Conservation (phyloP, 2,888 invertebrate species). For the Catocala fraxini region DNA sequence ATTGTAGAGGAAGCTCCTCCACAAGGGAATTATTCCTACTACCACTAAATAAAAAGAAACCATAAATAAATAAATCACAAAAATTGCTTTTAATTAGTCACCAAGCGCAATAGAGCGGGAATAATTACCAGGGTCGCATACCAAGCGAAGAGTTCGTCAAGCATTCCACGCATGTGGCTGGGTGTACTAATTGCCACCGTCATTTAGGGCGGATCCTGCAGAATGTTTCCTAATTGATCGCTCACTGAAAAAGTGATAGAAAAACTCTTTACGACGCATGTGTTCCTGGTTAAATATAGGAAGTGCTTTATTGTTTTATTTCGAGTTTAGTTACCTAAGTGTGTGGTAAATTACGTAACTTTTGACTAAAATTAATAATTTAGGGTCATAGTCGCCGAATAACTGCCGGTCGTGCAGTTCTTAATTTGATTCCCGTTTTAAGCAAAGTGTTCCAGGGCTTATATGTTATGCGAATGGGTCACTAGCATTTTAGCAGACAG, state of each 20-base stretch:
- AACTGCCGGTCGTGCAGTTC: too few relatives aligned
- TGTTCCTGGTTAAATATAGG: slow-evolving; percentile 74
- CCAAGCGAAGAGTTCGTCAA: slow-evolving; percentile 62
- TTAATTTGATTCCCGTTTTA: too few relatives aligned
- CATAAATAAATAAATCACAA: slow-evolving; percentile 60
- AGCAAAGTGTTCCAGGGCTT: too few relatives aligned
- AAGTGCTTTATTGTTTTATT: slow-evolving; percentile 48
- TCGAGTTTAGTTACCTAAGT: neutral
- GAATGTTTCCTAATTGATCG: slow-evolving; percentile 64
- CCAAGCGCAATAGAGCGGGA: slow-evolving; percentile 61
- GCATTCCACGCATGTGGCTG: slow-evolving; percentile 66
- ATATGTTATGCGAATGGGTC: too few relatives aligned
- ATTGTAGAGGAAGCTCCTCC: too few relatives aligned
- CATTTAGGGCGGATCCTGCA: slow-evolving; percentile 66
- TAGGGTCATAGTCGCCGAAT: too few relatives aligned
- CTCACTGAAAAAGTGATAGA: slow-evolving; percentile 54
- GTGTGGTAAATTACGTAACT: neutral
- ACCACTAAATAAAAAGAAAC: slow-evolving; percentile 21
- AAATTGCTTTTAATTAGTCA: slow-evolving; percentile 72
- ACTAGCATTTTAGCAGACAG: too few relatives aligned
- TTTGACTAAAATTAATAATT: neutral
- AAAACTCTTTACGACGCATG: slow-evolving; percentile 57
- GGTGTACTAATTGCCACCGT: slow-evolving; percentile 67
- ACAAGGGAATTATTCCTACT: too few relatives aligned
- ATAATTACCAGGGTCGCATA: slow-evolving; percentile 79